A percentile compares a stretch with the other conserved stretches of the same genome.
Evolutionary conservation across 2,797 vertebrate species (phyloP).

Genomic region (Etheostoma perlongum): DNA sequence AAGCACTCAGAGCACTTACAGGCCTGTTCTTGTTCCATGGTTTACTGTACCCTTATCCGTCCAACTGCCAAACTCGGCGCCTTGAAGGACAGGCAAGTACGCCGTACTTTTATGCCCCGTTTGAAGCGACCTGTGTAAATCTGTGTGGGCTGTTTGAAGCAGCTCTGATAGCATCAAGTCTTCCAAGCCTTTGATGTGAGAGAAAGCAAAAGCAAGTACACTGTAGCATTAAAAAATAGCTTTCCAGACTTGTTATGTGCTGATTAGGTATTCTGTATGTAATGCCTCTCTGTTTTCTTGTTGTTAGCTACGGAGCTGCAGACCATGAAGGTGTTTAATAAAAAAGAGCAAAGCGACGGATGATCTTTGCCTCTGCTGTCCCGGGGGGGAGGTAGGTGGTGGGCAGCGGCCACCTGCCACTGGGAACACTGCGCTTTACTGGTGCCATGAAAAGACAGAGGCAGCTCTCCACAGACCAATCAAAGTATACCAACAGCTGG

Average conservation of each 20-base stretch:
- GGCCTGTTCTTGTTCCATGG: constrained; percentile 52
- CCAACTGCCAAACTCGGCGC: constrained; percentile 50
- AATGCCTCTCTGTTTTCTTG: constrained; percentile 62
- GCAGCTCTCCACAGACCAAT: constrained; percentile 84
- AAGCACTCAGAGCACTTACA: constrained; percentile 76
- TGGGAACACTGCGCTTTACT: constrained; percentile 81
- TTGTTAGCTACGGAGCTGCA: constrained; percentile 43
- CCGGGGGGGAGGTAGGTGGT: constrained; percentile 55
- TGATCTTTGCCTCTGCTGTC: constrained; percentile 67
- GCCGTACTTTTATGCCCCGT: constrained; percentile 38
- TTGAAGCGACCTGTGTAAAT: constrained; percentile 61
- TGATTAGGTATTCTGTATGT: constrained; percentile 71
- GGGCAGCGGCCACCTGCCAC: constrained; percentile 82
- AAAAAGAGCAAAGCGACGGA: constrained; percentile 59
- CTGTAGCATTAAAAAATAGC: constrained; percentile 59
- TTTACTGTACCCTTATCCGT: constrained; percentile 66
- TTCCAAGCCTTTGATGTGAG: constrained; percentile 67
- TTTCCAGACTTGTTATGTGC: constrained; percentile 60
- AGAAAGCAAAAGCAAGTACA: constrained; percentile 42
- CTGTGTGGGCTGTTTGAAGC: constrained; percentile 63
- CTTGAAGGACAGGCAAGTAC: constrained; percentile 59
- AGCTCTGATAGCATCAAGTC: constrained; percentile 56
- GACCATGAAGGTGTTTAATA: constrained; percentile 81
- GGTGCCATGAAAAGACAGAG: constrained; percentile 81
- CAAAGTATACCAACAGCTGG: constrained; percentile 88